Evolutionary conservation across 2,888 invertebrate species (phyloP).

Genomic region (Stegana nigrithorax): DNA sequence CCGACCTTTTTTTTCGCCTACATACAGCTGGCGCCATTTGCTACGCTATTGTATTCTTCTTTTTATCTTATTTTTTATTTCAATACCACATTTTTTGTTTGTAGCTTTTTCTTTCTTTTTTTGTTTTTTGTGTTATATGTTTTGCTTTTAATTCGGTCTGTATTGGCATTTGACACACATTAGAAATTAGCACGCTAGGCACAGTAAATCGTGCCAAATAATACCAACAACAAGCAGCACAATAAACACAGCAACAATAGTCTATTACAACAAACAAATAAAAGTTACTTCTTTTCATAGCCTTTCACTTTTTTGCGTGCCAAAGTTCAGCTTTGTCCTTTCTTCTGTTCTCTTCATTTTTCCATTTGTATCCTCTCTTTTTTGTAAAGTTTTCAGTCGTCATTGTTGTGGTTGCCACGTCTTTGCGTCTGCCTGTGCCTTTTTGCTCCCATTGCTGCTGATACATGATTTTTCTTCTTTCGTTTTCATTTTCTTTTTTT

Average conservation of each 20-base stretch:
- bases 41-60: slow-evolving; percentile 35
- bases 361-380: background rate
- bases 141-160: slow-evolving; percentile 34
- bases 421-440: background rate
- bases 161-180: slow-evolving; percentile 28
- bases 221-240: background rate
- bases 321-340: background rate
- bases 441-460: background rate
- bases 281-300: slow-evolving; percentile 1
- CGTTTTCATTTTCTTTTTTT: too few species aligned
- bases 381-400: background rate
- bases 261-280: background rate
- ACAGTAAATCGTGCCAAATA: background rate
- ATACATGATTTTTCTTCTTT: too few species aligned
- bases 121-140: slow-evolving; percentile 14
- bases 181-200: slow-evolving; percentile 19
- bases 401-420: background rate
- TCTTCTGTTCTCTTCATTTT: background rate
- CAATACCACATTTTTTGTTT: slow-evolving; percentile 31
- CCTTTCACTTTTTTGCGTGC: background rate
- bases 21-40: background rate
- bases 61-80: slow-evolving; percentile 56
- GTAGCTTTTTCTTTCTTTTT: slow-evolving; percentile 27
- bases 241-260: background rate
- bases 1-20: slow-evolving; percentile 33